These are phyloP conservation scores for Pelobates fuscus DNA, from an alignment of 2,113 vertebrate genomes.

Conservation along the genomic window DNA sequence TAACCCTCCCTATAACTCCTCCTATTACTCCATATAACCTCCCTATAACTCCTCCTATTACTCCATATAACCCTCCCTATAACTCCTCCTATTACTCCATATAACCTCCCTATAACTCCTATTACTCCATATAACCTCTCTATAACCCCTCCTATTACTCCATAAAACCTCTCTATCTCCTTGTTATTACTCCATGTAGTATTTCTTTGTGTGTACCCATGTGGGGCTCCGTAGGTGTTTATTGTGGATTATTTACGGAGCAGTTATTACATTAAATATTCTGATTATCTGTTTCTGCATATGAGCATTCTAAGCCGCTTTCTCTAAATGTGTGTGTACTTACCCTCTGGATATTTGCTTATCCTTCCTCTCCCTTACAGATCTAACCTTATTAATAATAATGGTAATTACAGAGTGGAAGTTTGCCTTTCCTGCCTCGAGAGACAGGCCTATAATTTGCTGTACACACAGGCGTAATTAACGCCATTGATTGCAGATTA, in stretches of 20 bases:
- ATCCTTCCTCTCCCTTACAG: conserved; percentile 11
- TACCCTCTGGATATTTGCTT: conserved; percentile 40
- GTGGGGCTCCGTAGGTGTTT: neutral
- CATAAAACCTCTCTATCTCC: neutral
- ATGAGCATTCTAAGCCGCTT: neutral
- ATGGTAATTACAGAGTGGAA: conserved; percentile 33
- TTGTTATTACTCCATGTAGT: too few relatives aligned
- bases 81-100: too few relatives aligned
- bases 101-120: too few relatives aligned
- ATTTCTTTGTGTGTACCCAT: neutral
- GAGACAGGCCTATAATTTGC: conserved; percentile 25
- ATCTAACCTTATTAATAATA: conserved; percentile 45
- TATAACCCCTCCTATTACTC: neutral
- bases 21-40: too few relatives aligned
- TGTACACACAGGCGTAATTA: conserved; percentile 33
- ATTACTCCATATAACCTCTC: too few relatives aligned
- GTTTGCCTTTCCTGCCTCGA: conserved; percentile 30
- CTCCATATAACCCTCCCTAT: too few relatives aligned
- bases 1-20: neutral
- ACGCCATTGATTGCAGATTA: neutral
- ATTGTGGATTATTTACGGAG: neutral
- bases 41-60: too few relatives aligned
- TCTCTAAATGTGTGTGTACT: neutral
- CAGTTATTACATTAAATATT: neutral
- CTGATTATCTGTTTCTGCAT: neutral